Evolutionary conservation across 2,888 invertebrate genomes (phyloP).

Genomic region (Glaucopsyche alexis): DNA sequence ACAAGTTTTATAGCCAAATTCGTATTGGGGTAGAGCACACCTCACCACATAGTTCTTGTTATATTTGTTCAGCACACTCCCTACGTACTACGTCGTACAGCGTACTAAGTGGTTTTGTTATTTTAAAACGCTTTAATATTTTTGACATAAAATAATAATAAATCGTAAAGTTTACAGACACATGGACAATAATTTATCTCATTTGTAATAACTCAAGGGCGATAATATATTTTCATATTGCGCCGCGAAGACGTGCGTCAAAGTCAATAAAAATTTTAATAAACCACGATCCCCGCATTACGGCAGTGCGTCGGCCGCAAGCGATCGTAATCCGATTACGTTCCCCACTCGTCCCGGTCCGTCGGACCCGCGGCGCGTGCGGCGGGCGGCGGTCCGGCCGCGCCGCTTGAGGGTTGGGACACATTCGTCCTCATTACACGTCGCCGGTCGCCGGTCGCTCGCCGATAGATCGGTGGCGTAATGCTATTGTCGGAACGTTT

Average conservation of each 20-base stretch:
- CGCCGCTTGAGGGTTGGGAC: neutral
- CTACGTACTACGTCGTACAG: too few relatives aligned
- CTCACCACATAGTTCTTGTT: too few relatives aligned
- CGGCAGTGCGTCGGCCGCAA: constrained; percentile 33
- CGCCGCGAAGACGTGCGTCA: constrained; percentile 17
- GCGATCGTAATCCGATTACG: constrained; percentile 34
- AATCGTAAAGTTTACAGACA: neutral
- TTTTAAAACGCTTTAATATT: too few relatives aligned
- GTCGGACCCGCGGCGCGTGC: neutral
- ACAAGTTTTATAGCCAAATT: too few relatives aligned
- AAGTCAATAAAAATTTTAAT: constrained; percentile 26
- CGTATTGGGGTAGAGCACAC: too few relatives aligned
- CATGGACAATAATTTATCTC: neutral
- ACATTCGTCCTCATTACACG: neutral
- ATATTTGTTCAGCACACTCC: too few relatives aligned
- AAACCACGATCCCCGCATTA: constrained; percentile 22
- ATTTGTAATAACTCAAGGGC: neutral
- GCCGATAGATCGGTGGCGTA: constrained; percentile 14
- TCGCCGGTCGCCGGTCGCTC: neutral
- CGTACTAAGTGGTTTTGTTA: too few relatives aligned
- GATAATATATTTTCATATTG: neutral
- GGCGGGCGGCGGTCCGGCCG: neutral
- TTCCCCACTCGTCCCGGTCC: neutral
- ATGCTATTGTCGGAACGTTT: constrained; percentile 1
- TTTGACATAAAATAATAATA: neutral